These are phyloP conservation scores for Heliconius aoede DNA, from an alignment of 2,888 invertebrate genomes.

Conservation along the genomic window DNA sequence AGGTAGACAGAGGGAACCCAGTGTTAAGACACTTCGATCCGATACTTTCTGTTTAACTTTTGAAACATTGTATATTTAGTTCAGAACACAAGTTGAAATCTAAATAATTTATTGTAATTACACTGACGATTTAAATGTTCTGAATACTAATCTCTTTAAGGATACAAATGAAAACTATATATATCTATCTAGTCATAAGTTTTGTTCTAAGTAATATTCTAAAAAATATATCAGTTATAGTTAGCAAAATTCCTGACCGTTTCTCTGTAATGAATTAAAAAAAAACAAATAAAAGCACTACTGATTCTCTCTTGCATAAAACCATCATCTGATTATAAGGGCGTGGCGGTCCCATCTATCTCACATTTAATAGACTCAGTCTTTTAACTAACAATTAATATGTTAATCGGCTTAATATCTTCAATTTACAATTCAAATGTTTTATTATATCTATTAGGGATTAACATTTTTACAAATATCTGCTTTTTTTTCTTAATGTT, in stretches of 20 bases:
- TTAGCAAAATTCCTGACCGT: neutral
- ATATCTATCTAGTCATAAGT: too few relatives aligned
- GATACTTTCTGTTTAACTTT: neutral
- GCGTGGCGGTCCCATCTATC: slow-evolving; percentile 43
- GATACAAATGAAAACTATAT: too few relatives aligned
- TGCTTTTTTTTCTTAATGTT: slow-evolving; percentile 7
- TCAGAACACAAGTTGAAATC: neutral
- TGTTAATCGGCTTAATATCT: slow-evolving; percentile 38
- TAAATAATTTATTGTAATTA: too few relatives aligned
- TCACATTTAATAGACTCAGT: slow-evolving; percentile 39
- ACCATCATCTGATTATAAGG: slow-evolving; percentile 25
- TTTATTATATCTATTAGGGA: neutral
- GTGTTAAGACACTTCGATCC: neutral
- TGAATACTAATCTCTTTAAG: too few relatives aligned
- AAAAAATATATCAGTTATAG: too few relatives aligned
- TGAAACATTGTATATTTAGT: too few relatives aligned
- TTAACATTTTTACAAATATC: slow-evolving; percentile 10
- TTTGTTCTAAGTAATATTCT: too few relatives aligned
- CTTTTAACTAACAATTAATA: slow-evolving; percentile 44
- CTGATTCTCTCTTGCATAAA: slow-evolving; percentile 20
- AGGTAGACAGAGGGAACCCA: too few relatives aligned
- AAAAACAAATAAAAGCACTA: neutral
- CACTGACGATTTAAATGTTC: too few relatives aligned
- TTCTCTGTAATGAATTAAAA: neutral
- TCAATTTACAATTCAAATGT: slow-evolving; percentile 17